phyloP scores from a whole-genome alignment of 2,797 vertebrate species.

The Chiloscyllium punctatum region DNA sequence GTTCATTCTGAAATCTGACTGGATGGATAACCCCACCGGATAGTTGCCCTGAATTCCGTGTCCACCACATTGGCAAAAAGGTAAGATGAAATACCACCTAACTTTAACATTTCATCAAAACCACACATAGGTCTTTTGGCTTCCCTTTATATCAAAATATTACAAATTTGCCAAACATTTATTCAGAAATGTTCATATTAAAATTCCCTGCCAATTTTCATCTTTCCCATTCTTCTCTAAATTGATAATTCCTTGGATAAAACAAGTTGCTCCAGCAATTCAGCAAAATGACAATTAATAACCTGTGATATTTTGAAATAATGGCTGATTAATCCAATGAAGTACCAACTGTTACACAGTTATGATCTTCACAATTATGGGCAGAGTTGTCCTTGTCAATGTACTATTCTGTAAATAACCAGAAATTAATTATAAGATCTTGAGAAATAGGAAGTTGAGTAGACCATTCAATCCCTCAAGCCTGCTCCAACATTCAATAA shows the following conservation, averaged over 20 bases:
- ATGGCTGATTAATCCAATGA: neutral
- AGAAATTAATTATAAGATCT: neutral
- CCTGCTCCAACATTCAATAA: neutral
- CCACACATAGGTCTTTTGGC: neutral
- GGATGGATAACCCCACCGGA: neutral
- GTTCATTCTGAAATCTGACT: neutral
- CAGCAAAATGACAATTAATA: neutral
- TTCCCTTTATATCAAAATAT: neutral
- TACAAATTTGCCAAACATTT: slow-evolving; percentile 1
- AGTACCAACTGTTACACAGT: neutral
- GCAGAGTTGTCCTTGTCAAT: neutral
- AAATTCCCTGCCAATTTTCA: neutral
- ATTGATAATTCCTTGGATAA: neutral
- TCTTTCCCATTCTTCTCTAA: neutral
- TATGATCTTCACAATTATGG: neutral
- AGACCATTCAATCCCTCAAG: too few species aligned
- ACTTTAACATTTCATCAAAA: neutral
- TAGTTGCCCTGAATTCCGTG: neutral
- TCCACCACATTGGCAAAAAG: neutral
- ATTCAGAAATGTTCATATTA: neutral
- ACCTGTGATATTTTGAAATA: neutral
- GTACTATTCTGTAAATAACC: neutral
- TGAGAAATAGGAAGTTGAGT: neutral
- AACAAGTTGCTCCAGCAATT: neutral
- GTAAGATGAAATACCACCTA: neutral